These are phyloP conservation scores for Indicator indicator DNA, from an alignment of 2,113 vertebrate genomes.

Conservation along the genomic window DNA sequence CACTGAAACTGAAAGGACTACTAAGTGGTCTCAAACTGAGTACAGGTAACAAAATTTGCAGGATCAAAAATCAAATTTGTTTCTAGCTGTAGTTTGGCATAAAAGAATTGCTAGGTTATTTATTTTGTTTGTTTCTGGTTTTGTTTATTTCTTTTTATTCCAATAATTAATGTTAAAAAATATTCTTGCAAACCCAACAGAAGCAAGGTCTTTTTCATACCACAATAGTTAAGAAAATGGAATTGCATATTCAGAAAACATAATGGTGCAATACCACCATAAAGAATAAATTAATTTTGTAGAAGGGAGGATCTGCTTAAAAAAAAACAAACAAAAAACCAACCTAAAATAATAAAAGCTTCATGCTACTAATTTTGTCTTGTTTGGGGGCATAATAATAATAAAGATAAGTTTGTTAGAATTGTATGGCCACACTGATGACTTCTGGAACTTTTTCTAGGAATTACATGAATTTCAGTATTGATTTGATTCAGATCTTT, in stretches of 20 bases:
- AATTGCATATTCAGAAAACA: background rate
- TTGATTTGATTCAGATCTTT: background rate
- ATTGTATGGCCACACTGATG: background rate
- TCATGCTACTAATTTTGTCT: background rate
- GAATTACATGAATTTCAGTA: background rate
- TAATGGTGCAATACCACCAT: background rate
- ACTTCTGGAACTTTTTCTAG: background rate
- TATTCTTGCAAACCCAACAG: background rate
- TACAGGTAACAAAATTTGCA: slow-evolving; percentile 44
- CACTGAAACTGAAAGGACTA: slow-evolving; percentile 50
- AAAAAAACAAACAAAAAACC: background rate
- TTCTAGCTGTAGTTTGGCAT: slow-evolving; percentile 22
- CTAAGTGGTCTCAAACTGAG: slow-evolving; percentile 55
- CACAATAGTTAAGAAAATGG: background rate
- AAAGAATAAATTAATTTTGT: background rate
- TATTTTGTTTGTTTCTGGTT: background rate
- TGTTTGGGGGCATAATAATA: background rate
- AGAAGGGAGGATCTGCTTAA: background rate
- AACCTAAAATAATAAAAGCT: background rate
- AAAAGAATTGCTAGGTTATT: background rate
- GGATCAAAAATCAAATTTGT: slow-evolving; percentile 24
- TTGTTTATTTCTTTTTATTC: background rate
- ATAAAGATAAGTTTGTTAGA: background rate
- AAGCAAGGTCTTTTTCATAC: background rate
- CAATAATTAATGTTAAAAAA: background rate